Conservation (phyloP, 2,888 invertebrate genomes). For the Rotaria magnacalcarata region DNA sequence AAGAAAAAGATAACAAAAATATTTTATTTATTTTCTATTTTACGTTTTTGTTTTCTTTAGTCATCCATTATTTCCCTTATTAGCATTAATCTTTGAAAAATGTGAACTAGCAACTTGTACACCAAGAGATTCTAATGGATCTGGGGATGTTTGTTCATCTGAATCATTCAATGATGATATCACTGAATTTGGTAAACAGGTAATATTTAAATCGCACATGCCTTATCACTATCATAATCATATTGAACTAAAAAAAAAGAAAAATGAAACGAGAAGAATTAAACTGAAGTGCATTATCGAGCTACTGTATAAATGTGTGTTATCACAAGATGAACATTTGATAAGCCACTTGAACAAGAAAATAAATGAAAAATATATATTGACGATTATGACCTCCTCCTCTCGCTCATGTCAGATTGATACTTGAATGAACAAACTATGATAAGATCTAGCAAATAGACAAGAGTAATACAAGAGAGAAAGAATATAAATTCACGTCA, state of each 20-base stretch:
- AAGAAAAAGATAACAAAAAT: no score
- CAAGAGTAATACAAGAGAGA: neutral
- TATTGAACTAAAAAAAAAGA: neutral
- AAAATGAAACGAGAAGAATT: neutral
- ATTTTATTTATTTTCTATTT: no score
- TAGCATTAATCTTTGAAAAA: conserved; percentile 99
- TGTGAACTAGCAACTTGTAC: conserved; percentile 99
- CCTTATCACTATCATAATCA: neutral
- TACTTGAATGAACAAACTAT: conserved; percentile 11
- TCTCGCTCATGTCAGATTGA: conserved; percentile 8
- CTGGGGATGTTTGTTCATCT: conserved; percentile 94
- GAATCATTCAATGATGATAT: conserved; percentile 99
- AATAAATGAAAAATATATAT: conserved; percentile 23
- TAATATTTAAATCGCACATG: conserved; percentile 56
- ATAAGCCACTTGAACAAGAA: conserved; percentile 37
- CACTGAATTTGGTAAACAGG: conserved; percentile 99
- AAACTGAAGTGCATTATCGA: conserved; percentile 27
- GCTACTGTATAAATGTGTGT: conserved; percentile 13
- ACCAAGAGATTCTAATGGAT: conserved; percentile 79
- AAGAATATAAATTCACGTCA: neutral
- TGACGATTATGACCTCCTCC: conserved; percentile 29
- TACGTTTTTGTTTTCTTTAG: conserved; percentile 63
- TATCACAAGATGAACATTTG: conserved; percentile 30
- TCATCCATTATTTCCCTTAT: conserved; percentile 95
- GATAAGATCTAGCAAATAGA: conserved; percentile 31